A percentile compares a stretch with the other conserved stretches of the same genome.
Conservation (phyloP, 2,797 vertebrate genomes). For the Bovichtus diacanthus region DNA sequence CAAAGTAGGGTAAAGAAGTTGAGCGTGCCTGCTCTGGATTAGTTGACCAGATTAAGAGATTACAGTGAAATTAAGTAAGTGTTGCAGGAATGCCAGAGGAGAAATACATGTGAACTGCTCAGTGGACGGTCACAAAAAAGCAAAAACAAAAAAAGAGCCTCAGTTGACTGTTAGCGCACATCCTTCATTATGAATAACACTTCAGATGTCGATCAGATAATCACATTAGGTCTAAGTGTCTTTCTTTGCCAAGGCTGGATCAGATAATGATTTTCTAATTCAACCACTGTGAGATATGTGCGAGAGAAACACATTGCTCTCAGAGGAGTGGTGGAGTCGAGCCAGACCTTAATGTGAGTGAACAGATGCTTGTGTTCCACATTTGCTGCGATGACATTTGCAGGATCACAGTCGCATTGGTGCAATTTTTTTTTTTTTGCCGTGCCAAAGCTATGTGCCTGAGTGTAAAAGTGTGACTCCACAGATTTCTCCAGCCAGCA, state of each 20-base stretch:
- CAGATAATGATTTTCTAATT: conserved; percentile 22
- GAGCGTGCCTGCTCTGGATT: conserved; percentile 81
- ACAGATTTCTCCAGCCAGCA: conserved; percentile 34
- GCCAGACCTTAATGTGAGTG: conserved; percentile 34
- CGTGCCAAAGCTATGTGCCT: conserved; percentile 9
- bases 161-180: not conserved
- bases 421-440: conserved; percentile 10
- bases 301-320: conserved; percentile 21
- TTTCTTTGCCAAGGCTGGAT: conserved; percentile 15
- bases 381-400: conserved; percentile 31
- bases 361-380: conserved; percentile 58
- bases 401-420: conserved; percentile 22
- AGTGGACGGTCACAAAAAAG: conserved; percentile 37
- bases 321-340: conserved; percentile 24
- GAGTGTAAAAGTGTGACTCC: conserved; percentile 31
- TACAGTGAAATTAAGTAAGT: conserved; percentile 82
- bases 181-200: conserved; percentile 26
- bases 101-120: conserved; percentile 54
- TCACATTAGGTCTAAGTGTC: conserved; percentile 16
- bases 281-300: conserved; percentile 14
- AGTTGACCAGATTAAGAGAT: conserved; percentile 86
- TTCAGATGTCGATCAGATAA: conserved; percentile 29
- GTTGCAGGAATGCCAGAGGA: conserved; percentile 67
- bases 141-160: conserved; percentile 6
- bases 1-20: conserved; percentile 76